A percentile compares a stretch with the other conserved stretches of the same genome.
Conservation (phyloP, 2,888 invertebrate genomes). For the Minunthozetes semirufus region DNA sequence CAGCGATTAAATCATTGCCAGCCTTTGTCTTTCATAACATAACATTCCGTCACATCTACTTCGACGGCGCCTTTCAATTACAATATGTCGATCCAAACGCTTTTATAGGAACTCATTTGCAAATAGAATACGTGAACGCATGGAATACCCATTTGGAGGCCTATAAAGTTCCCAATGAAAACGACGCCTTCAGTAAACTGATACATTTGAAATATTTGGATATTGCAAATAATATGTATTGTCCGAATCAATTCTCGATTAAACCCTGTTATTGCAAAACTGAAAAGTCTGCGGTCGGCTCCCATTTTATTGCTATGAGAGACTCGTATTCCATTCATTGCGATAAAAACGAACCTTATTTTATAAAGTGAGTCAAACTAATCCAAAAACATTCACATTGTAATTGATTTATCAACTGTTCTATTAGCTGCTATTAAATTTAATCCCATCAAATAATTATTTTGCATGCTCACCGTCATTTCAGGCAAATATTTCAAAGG, state of each 20-base stretch:
- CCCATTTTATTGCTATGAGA: neutral
- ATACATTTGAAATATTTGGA: conserved; percentile 6
- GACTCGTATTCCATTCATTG: conserved; percentile 21
- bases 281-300: neutral
- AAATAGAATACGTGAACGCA: conserved; percentile 26
- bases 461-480: neutral
- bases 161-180: conserved; percentile 15
- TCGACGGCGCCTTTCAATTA: conserved; percentile 4
- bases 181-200: conserved; percentile 20
- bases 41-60: conserved; percentile 17
- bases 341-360: neutral
- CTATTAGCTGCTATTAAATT: neutral
- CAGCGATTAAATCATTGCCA: neutral
- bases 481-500: conserved; percentile 13
- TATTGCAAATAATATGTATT: neutral
- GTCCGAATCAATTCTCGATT: neutral
- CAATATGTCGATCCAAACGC: conserved; percentile 20
- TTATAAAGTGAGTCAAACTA: neutral
- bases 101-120: conserved; percentile 11
- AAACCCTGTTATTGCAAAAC: conserved; percentile 17
- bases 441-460: neutral
- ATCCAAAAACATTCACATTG: neutral
- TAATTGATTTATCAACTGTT: neutral
- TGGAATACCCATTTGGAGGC: conserved; percentile 14
- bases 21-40: conserved; percentile 14